Conservation (phyloP, 1,140 invertebrate species). For the Galleria mellonella region DNA sequence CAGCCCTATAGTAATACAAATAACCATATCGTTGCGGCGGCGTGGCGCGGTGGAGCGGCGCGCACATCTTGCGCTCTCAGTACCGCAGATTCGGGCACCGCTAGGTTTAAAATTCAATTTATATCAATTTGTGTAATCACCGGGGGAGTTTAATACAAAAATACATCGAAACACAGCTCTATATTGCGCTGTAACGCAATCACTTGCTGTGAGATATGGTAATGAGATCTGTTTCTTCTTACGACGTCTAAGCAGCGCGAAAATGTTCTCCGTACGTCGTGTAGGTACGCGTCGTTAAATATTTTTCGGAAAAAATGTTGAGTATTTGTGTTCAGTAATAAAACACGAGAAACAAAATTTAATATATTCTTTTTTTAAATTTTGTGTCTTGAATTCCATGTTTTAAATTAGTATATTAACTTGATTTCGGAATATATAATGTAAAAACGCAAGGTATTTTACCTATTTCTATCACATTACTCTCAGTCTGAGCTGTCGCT, state of each 20-base stretch:
- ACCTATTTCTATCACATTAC: no score
- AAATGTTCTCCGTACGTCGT: no score
- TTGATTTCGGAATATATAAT: no score
- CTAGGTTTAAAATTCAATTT: constrained; percentile 71
- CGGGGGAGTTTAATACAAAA: constrained; percentile 47
- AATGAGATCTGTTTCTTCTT: constrained; percentile 20
- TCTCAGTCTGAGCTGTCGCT: no score
- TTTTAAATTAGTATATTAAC: no score
- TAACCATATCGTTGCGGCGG: constrained; percentile 35
- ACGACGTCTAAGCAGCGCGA: not conserved
- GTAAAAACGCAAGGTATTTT: no score
- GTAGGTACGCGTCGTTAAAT: no score
- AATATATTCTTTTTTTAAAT: no score
- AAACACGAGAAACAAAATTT: no score
- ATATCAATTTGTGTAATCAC: constrained; percentile 72
- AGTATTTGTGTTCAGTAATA: no score
- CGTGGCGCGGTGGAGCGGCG: not conserved
- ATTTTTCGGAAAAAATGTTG: no score
- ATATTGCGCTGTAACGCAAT: constrained; percentile 28
- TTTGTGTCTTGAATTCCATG: no score
- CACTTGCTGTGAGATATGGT: constrained; percentile 33
- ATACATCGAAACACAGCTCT: constrained; percentile 33
- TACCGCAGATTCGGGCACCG: constrained; percentile 34
- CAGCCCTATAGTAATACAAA: constrained; percentile 40
- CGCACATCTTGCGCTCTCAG: not conserved